A percentile compares a stretch with the other conserved stretches of the same genome.
Evolutionary conservation across 2,888 invertebrate species (phyloP).

Genomic region (Caenorhabditis imperialis): DNA sequence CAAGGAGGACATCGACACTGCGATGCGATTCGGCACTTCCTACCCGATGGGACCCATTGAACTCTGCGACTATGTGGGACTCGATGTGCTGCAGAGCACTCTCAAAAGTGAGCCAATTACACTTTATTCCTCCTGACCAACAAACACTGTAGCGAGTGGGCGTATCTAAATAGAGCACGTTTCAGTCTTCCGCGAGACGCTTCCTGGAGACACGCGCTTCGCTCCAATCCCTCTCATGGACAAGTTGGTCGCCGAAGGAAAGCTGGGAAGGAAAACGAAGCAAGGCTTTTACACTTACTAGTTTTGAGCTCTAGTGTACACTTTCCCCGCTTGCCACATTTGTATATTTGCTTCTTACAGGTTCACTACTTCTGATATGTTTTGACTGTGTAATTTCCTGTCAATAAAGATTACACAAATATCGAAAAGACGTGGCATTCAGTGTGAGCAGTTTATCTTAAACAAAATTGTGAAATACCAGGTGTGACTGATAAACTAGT

Average conservation of each 20-base stretch:
- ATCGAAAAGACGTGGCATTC: too few relatives aligned
- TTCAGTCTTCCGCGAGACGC: conserved; percentile 67
- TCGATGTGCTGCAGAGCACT: conserved; percentile 87
- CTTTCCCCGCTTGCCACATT: neutral
- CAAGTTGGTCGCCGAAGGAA: conserved; percentile 86
- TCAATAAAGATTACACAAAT: too few relatives aligned
- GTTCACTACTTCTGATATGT: too few relatives aligned
- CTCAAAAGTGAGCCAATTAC: conserved; percentile 82
- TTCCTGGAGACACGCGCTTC: conserved; percentile 65
- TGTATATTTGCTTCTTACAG: conserved; percentile 21
- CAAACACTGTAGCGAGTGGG: neutral
- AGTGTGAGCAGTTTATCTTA: too few relatives aligned
- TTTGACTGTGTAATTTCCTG: too few relatives aligned
- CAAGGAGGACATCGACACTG: conserved; percentile 86
- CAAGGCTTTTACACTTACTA: conserved; percentile 87
- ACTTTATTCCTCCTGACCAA: neutral
- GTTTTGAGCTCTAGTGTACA: conserved; percentile 5
- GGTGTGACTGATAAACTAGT: too few relatives aligned
- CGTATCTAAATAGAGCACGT: neutral
- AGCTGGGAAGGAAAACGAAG: conserved; percentile 86
- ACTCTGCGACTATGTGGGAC: conserved; percentile 87
- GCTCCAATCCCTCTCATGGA: conserved; percentile 80
- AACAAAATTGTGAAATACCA: too few relatives aligned
- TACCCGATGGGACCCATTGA: conserved; percentile 93
- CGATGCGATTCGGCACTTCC: conserved; percentile 61